Base-by-base conservation (phyloP, 1,140 invertebrate species). In the Calosoma granatense region DNA sequence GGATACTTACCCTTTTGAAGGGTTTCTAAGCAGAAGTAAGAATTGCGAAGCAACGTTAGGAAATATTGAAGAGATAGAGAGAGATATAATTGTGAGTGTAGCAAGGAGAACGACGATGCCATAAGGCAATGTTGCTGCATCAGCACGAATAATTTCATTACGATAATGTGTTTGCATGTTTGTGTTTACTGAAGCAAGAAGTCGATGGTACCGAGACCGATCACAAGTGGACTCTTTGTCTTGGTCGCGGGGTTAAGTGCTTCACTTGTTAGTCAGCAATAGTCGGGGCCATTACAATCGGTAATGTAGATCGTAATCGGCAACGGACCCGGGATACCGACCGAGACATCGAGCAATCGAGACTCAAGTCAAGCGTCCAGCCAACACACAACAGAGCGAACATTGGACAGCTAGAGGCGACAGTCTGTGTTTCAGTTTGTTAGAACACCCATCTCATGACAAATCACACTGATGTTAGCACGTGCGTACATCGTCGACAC, bases 291-390 rank as follows among this genome's bases (percentile, higher is more conserved):
- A 55, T 57, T 58, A 58, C 60, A 59, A 62, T 64, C 61, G 30
- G 57, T 64, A 64, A 60, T 62, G 63, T 62, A 63, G 62, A 63
- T 63, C 59, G 56, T 63, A 63, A 63, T 63, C 62, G 56, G 59
- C 56, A 60, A 6, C 41, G 41, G 14, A 4, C 14, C 14, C 14
- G 41, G 6, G 15, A 11, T 47, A 47, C 15, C 41, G 6, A 17
- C 6, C 3, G 4, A 47, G 41, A 9, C 9, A 47, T 12, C 9
- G 41, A 47, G 51, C 43, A 30, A 39, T 47, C 55, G 55, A 56
- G 14, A 14, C 4, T 6, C 14, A 6, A 30, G 26, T 6, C 6
- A 30, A 4, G 26, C 4, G 26, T 30, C 6, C 26, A 14, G 26
- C 14, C 4, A 6, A 30, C 14, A 30, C 4, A 6, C 4, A 14